Percentiles rank a stretch among this genome's conserved stretches.
Evolutionary conservation across 2,888 invertebrate species (phyloP).

Genomic region (Lordiphosa andalusiaca): DNA sequence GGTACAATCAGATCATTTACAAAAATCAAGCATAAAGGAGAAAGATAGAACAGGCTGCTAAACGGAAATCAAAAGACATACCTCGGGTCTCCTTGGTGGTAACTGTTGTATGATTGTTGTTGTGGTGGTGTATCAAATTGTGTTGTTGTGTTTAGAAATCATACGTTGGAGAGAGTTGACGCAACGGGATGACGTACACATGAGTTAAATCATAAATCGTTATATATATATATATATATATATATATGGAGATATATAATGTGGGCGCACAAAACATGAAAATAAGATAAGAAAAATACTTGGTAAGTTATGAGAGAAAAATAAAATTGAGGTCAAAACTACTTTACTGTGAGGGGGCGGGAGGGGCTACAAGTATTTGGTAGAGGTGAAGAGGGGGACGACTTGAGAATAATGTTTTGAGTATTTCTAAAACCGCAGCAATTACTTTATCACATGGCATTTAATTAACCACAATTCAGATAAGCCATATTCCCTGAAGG

Average conservation of each 20-base stretch:
- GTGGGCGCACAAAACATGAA: constrained; percentile 71
- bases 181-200: constrained; percentile 54
- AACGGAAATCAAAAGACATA: constrained; percentile 82
- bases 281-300: constrained; percentile 64
- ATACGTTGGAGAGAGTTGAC: constrained; percentile 51
- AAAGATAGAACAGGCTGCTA: constrained; percentile 47
- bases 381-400: no score
- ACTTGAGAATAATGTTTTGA: no score
- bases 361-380: no score
- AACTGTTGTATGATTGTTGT: constrained; percentile 82
- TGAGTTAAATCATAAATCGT: constrained; percentile 44
- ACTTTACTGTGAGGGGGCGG: constrained; percentile 3
- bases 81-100: constrained; percentile 94
- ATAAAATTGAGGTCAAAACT: constrained; percentile 52
- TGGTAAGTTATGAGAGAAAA: constrained; percentile 47
- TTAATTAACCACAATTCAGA: no score
- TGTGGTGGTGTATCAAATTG: constrained; percentile 26
- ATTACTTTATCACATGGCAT: no score
- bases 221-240: constrained; percentile 16
- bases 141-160: constrained; percentile 37
- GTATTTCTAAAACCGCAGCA: no score
- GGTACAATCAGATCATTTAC: constrained; percentile 38
- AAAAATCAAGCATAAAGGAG: constrained; percentile 30
- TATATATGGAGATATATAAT: constrained; percentile 30
- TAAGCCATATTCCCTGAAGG: no score